Percentiles rank a stretch among this genome's conserved stretches.
Evolutionary conservation across 2,888 invertebrate species (phyloP).

Genomic region (Laothoe populi): DNA sequence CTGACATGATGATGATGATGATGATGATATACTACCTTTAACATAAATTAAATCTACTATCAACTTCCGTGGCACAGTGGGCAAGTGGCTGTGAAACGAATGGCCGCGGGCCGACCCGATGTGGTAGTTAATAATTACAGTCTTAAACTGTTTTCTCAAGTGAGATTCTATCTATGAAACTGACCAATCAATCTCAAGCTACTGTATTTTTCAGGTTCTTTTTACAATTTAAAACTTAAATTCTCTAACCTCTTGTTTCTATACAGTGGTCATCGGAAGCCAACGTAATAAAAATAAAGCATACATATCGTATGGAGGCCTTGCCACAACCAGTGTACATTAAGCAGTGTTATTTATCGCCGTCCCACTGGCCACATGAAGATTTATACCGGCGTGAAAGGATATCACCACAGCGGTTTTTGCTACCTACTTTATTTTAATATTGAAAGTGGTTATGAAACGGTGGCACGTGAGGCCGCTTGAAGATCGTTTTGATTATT

Average conservation of each 20-base stretch:
- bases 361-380: slow-evolving; percentile 68
- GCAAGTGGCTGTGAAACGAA: no score
- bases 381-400: slow-evolving; percentile 67
- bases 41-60: no score
- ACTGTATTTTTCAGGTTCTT: no score
- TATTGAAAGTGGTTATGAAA: slow-evolving; percentile 24
- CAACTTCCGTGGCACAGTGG: no score
- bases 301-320: slow-evolving; percentile 34
- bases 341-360: slow-evolving; percentile 74
- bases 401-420: slow-evolving; percentile 60
- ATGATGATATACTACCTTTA: no score
- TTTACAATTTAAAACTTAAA: background rate
- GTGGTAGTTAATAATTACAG: no score
- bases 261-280: background rate
- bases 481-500: slow-evolving; percentile 16
- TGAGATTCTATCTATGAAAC: no score
- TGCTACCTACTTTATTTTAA: slow-evolving; percentile 49
- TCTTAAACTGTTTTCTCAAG: no score
- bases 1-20: no score
- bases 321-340: slow-evolving; percentile 43
- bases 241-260: background rate
- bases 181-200: no score
- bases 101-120: no score
- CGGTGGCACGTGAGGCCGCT: slow-evolving; percentile 38
- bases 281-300: slow-evolving; percentile 22